A percentile compares a stretch with the other conserved stretches of the same genome.
Conservation (phyloP, 1,140 invertebrate species). For the Brachionus paranguensis region DNA sequence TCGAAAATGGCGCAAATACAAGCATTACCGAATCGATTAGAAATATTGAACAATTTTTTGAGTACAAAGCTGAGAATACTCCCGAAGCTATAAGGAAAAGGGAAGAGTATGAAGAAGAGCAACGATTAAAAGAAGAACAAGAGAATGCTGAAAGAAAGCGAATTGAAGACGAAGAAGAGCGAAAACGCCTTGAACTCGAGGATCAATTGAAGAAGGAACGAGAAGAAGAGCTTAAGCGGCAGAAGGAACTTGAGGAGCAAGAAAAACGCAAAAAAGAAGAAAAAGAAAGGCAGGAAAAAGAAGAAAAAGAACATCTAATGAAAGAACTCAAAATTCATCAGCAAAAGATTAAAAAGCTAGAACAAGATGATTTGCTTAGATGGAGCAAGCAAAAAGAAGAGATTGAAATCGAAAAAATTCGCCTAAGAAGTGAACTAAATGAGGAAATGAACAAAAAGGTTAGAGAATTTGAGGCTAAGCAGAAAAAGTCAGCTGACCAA, state of each 20-base stretch:
- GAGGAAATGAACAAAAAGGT: neutral
- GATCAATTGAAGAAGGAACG: neutral
- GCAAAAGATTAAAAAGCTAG: neutral
- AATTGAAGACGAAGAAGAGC: neutral
- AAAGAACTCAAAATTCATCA: neutral
- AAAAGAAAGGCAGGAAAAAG: neutral
- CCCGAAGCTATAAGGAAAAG: neutral
- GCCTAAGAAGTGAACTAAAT: neutral
- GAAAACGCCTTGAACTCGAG: neutral
- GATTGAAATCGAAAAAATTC: neutral
- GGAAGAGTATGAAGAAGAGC: neutral
- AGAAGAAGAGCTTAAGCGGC: neutral
- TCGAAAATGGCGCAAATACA: neutral
- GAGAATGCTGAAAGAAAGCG: neutral
- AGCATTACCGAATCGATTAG: neutral
- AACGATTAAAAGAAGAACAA: neutral
- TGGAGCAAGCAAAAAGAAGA: slow-evolving; percentile 21
- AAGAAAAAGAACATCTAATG: neutral
- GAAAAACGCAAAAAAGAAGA: neutral
- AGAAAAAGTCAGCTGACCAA: neutral
- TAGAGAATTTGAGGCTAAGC: neutral
- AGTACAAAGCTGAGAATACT: neutral
- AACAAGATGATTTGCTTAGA: neutral
- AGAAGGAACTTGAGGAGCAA: neutral
- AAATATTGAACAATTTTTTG: neutral